A percentile compares a stretch with the other conserved stretches of the same genome.
phyloP scores from a whole-genome alignment of 2,113 vertebrate genomes.

The Myxocyprinus asiaticus region DNA sequence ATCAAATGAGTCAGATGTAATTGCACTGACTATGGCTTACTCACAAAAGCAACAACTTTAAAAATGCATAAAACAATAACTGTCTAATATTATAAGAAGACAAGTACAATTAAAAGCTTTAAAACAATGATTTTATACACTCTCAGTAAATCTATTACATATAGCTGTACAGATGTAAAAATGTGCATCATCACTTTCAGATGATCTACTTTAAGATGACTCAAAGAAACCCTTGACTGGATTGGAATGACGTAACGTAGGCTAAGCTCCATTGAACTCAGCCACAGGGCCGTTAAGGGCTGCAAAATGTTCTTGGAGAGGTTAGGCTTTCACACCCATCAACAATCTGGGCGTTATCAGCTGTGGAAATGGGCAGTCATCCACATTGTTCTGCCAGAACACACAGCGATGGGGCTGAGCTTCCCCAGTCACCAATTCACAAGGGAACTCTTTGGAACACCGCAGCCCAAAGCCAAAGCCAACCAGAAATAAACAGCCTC shows the following conservation, averaged over 20 bases:
- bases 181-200: not conserved
- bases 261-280: constrained; percentile 60
- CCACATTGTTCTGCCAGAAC: constrained; percentile 63
- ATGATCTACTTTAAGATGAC: not conserved
- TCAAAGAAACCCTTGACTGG: constrained; percentile 23
- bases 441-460: constrained; percentile 39
- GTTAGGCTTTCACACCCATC: constrained; percentile 58
- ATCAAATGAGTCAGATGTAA: too few relatives aligned
- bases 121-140: too few relatives aligned
- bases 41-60: too few relatives aligned
- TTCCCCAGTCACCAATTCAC: constrained; percentile 34
- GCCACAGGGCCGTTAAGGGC: constrained; percentile 57
- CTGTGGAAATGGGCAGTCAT: constrained; percentile 66
- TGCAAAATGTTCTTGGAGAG: constrained; percentile 63
- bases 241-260: constrained; percentile 57
- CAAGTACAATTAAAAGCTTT: too few relatives aligned
- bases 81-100: too few relatives aligned
- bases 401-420: constrained; percentile 30
- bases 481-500: constrained; percentile 15
- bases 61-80: too few relatives aligned
- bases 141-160: too few relatives aligned
- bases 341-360: constrained; percentile 63
- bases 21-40: too few relatives aligned
- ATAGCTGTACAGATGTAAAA: too few relatives aligned
- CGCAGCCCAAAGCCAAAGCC: constrained; percentile 61